Base-by-base conservation (phyloP, 2,797 vertebrate genomes). In the Chelonia mydas region DNA sequence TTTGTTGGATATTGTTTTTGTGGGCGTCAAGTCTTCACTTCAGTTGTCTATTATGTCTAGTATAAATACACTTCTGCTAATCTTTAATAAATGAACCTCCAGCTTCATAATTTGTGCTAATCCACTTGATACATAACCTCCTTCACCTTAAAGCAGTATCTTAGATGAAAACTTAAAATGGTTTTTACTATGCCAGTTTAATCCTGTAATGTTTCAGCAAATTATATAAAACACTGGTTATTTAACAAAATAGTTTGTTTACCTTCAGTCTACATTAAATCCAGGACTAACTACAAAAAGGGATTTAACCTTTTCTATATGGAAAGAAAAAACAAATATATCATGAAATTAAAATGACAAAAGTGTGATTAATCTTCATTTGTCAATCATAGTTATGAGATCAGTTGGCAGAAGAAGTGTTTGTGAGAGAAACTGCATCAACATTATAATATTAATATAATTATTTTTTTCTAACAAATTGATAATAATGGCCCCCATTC, bases 361-460 rank as follows among this genome's bases (percentile, higher is more conserved):
- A 31, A 94, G 96, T 95, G 94, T 96, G 94, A 96, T 96, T 97
- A 97, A 94, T 96, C 95, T 94, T 87, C 96, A 96, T 92, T 93
- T 96, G 94, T 95, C 94, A 90, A 93, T 76, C 76, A n/a, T 86
- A 91, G 57, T 96, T 96, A 95, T 61, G 27, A 59, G 57, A 28
- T 97, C 95, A 95, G 87, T 50, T 91, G 95, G 92, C 90, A 96
- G 93, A 90, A 85, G 31, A 90, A 85, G 31, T 27, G 25, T 12
- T 84, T 91, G 92, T 95, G 93, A 95, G 86, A 59, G 91, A 95
- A 80, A 97, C 94, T 93, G 90, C 21, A 81, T 89, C 91, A 97
- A 96, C 88, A 93, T 97, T 94, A 89, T 96, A 91, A 92, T 95
- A 95, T 41, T 55, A 94, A 72, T 95, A 96, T 84, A 95, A 95